Conservation (phyloP, 2,113 vertebrate species). For the Puffinus mauretanicus region DNA sequence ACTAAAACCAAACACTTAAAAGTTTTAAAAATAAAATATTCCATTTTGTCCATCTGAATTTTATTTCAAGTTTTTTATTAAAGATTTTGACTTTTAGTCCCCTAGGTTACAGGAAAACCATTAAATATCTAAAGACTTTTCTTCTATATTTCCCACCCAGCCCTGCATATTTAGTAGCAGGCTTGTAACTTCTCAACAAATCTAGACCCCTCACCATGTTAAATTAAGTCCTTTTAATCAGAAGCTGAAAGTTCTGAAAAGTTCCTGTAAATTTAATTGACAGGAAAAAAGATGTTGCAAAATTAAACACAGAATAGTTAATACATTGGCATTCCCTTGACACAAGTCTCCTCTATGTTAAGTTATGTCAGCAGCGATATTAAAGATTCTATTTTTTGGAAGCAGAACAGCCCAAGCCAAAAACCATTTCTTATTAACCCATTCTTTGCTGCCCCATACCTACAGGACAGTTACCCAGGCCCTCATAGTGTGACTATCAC, state of each 20-base stretch:
- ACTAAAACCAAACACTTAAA: background rate
- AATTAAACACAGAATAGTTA: background rate
- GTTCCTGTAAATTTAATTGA: background rate
- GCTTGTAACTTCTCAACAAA: background rate
- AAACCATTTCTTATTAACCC: background rate
- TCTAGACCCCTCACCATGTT: background rate
- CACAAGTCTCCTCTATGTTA: background rate
- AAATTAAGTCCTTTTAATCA: background rate
- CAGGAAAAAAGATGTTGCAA: background rate
- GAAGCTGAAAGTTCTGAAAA: background rate
- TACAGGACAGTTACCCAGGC: background rate
- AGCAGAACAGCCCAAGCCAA: background rate
- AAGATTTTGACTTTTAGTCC: background rate
- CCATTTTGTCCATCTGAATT: background rate
- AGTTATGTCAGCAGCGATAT: background rate
- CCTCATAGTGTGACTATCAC: background rate
- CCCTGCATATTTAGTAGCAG: background rate
- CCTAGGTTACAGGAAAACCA: background rate
- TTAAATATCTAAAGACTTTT: background rate
- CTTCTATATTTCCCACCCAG: background rate
- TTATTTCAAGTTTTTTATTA: background rate
- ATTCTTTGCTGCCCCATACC: background rate
- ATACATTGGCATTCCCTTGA: background rate
- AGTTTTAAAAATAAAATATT: background rate
- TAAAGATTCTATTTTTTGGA: background rate